Base-by-base conservation (phyloP, 2,113 vertebrate genomes). In the Nibea coibor region DNA sequence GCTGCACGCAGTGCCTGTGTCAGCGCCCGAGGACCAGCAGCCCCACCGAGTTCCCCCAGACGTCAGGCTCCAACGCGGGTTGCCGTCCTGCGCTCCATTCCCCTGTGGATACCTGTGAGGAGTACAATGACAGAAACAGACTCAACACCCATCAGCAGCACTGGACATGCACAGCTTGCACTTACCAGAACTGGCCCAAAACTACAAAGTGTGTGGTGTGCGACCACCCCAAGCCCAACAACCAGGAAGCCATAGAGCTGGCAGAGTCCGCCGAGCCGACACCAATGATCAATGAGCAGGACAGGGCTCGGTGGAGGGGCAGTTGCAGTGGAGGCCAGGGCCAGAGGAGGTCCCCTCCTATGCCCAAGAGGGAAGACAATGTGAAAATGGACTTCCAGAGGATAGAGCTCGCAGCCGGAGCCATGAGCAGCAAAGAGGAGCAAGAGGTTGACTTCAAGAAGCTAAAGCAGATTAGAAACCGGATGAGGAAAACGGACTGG, bases 401-500 rank as follows among this genome's bases (percentile, higher is more conserved):
- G 92, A 99, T 99, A 61, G 97, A 98, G 94, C 88, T 99, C 48
- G 95, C 95, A 94, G 69, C 88, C 94, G 93, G 90, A 84, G 90
- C 96, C 94, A 89, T 90, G 90, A 91, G 97, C 89, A 96, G 94
- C 88, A 96, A 95, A 86, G 97, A 97, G 78, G 97, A 97, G 69
- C 96, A 97, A 31, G 97, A 97, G 89, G 94, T 98, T 4, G 96
- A 98, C 92, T 98, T 97, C 91, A 95, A 98, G 96, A 96, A 97
- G 95, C 89, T 98, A 92, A 99, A 99, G 90, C 98, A 99, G 93
- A 99, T 99, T 78, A 97, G 97, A 91, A 99, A 99, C 72, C 92
- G 98, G 81, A 98, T 99, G 98, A 97, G 96, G 91, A 99, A 98
- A 95, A 97, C 95, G 1, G 98, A 99, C 93, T 99, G 97, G 97